These are phyloP conservation scores for Polyergus mexicanus DNA, from an alignment of 1,140 invertebrate genomes.

Conservation along the genomic window DNA sequence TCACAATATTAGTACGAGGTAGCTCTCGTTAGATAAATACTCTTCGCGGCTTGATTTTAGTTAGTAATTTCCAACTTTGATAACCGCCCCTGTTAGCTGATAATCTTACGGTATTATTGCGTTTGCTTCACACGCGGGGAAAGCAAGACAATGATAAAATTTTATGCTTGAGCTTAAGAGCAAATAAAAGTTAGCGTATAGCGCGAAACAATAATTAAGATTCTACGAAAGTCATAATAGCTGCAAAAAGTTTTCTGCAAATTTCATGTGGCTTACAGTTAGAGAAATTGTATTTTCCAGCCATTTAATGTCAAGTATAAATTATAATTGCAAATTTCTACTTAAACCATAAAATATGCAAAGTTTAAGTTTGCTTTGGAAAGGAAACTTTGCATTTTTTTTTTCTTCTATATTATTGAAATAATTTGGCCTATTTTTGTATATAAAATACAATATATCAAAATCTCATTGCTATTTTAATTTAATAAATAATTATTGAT, in stretches of 20 bases:
- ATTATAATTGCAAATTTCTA: conserved; percentile 7
- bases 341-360: background rate
- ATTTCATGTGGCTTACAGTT: background rate
- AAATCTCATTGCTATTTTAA: background rate
- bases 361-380: conserved; percentile 6
- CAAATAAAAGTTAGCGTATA: background rate
- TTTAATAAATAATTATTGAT: background rate
- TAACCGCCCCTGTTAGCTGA: conserved; percentile 12
- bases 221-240: background rate
- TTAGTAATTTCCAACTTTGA: conserved; percentile 20
- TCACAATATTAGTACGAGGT: conserved; percentile 13
- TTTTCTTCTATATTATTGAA: background rate
- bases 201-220: background rate
- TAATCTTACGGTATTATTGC: conserved; percentile 23
- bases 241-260: background rate
- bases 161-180: background rate
- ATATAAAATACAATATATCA: background rate
- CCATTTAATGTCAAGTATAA: conserved; percentile 4
- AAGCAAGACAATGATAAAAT: background rate
- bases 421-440: background rate
- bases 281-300: background rate
- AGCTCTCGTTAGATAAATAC: conserved; percentile 12
- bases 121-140: background rate
- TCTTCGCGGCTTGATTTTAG: conserved; percentile 14
- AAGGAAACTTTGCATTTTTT: background rate